phyloP scores from a whole-genome alignment of 2,113 vertebrate species.

The Junco hyemalis region DNA sequence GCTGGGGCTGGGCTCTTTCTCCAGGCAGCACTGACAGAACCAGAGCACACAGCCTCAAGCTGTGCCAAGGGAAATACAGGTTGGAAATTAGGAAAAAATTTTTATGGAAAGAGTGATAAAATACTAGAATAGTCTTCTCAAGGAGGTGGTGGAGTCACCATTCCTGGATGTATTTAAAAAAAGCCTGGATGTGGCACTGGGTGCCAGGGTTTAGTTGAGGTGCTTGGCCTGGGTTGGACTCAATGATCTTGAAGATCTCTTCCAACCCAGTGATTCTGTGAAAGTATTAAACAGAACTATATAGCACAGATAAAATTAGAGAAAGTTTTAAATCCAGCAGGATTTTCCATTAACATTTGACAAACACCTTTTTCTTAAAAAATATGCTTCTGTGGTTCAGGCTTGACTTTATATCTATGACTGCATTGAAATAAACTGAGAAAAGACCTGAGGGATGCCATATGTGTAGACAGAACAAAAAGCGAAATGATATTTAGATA shows the following conservation, averaged over 20 bases:
- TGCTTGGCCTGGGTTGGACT: background rate
- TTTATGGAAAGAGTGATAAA: background rate
- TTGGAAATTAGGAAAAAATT: background rate
- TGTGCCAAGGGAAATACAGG: fast-evolving
- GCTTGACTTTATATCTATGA: background rate
- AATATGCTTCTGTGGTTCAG: background rate
- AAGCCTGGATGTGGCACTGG: background rate
- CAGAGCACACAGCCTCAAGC: fast-evolving
- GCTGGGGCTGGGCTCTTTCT: background rate
- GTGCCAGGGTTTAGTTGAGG: background rate
- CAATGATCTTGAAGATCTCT: background rate
- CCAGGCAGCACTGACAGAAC: background rate
- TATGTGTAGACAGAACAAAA: background rate
- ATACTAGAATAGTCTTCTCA: fast-evolving
- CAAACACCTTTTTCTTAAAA: background rate
- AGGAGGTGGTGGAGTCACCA: background rate
- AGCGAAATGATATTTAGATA: background rate
- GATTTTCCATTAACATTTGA: background rate
- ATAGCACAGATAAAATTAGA: background rate
- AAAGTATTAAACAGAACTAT: background rate
- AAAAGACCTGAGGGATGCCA: background rate
- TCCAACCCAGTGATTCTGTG: background rate
- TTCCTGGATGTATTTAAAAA: background rate
- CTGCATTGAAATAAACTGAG: background rate
- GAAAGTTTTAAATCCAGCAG: background rate